phyloP scores from a whole-genome alignment of 2,113 vertebrate genomes.

The Eudyptes chrysolophus region DNA sequence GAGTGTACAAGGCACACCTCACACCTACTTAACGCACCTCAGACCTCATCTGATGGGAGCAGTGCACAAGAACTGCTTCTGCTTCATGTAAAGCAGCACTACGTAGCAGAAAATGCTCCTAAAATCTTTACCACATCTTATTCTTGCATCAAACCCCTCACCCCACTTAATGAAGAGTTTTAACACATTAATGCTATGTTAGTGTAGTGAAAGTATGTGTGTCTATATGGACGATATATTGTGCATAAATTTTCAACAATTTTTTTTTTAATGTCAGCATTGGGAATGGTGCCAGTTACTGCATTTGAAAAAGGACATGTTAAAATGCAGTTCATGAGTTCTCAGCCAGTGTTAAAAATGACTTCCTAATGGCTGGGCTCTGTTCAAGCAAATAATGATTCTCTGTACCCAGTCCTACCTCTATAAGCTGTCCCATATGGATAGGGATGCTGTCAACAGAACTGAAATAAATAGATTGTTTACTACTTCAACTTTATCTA shows the following conservation, averaged over 20 bases:
- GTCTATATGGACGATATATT: not conserved
- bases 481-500: not conserved
- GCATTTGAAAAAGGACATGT: not conserved
- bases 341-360: not conserved
- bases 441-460: not conserved
- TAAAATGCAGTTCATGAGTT: not conserved
- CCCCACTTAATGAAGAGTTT: not conserved
- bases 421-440: not conserved
- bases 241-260: not conserved
- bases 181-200: not conserved
- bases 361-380: not conserved
- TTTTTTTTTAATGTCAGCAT: not conserved
- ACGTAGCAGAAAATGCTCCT: not conserved
- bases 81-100: not conserved
- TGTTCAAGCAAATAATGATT: not conserved
- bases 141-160: not conserved
- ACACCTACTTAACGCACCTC: not conserved
- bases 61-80: not conserved
- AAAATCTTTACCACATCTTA: not conserved
- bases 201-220: not conserved
- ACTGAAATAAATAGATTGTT: not conserved
- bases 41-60: not conserved
- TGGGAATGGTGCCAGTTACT: not conserved
- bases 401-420: not conserved
- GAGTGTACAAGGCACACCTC: not conserved